Evolutionary conservation across 2,888 invertebrate genomes (phyloP).

Genomic region (Itoplectis maculator): DNA sequence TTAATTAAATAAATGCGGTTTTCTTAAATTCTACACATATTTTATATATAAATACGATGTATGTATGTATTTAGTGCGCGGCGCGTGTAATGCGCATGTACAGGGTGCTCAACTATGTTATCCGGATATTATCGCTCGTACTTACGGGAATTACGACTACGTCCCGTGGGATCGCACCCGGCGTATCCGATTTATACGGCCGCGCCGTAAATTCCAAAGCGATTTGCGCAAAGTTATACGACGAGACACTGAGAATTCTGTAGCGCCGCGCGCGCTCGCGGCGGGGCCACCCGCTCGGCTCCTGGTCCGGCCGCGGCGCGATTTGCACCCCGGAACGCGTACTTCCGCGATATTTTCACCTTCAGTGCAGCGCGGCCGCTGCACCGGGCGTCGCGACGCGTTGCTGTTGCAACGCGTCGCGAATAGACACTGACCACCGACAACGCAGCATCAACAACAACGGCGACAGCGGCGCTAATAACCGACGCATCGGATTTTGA

Average conservation of each 20-base stretch:
- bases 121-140: conserved; percentile 10
- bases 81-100: too few relatives aligned
- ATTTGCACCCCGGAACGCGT: conserved; percentile 37
- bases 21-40: too few relatives aligned
- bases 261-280: neutral
- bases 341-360: conserved; percentile 64
- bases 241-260: conserved; percentile 17
- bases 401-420: neutral
- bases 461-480: neutral
- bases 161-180: conserved; percentile 17
- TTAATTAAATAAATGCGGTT: too few relatives aligned
- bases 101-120: conserved; percentile 14
- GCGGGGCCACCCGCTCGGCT: neutral
- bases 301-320: too few relatives aligned
- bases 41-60: too few relatives aligned
- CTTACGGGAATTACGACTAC: conserved; percentile 17
- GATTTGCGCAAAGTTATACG: conserved; percentile 56
- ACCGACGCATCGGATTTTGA: conserved; percentile 37
- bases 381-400: neutral
- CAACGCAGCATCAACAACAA: neutral
- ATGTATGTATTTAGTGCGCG: too few relatives aligned
- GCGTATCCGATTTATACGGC: conserved; percentile 1
- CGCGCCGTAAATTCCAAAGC: conserved; percentile 39
- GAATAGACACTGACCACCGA: neutral
- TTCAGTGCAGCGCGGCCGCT: conserved; percentile 21